Evolutionary conservation across 1,140 invertebrate genomes (phyloP), one percentile per base, ranked within the genome.

Genomic region (Dreissena polymorpha): DNA sequence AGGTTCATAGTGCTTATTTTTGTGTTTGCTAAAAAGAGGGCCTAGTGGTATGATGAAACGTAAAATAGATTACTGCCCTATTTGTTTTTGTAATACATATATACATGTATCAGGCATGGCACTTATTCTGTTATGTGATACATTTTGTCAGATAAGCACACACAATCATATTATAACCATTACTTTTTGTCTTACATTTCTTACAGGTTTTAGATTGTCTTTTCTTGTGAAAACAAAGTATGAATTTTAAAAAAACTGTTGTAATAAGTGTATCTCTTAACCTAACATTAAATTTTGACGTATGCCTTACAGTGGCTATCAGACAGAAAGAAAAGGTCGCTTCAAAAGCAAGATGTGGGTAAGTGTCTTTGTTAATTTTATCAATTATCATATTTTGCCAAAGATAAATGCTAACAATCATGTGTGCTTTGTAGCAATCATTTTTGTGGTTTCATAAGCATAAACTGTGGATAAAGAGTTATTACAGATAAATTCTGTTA

Each of bases 321-420:
- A 18, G 98, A 99, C 88, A 94, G 96, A 90, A 98, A 98, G 93
- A 95, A 96, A 91, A 94, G 97, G 88, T 95, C 95, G 16, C 93
- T 99, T 84, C 94, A 97, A 68, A 97, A 98, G 88, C 98, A 98
- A 92, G 96, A 99, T 96, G 95, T 97, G 69, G 95, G 95, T 95
- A 90, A 93, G 93, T 92, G 10, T 51, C 16, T 60, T 60, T n/a
- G 16, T 60, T 23, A 60, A 60, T n/a, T 60, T n/a, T 60, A 2
- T 23, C 57, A 23, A 5, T n/a, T n/a, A n/a, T 60, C 21, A 60
- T 3, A 60, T 60, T 18, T 12, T 55, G 53, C 53, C 12, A 12
- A 60, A 23, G 12, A 60, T 23, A 60, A 18, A 60, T 23, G 16
- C 2, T 60, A 6, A n/a, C 21, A 60, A 18, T 10, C 57, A 18